Conservation (phyloP, 2,113 vertebrate genomes). For the Oceanites oceanicus region DNA sequence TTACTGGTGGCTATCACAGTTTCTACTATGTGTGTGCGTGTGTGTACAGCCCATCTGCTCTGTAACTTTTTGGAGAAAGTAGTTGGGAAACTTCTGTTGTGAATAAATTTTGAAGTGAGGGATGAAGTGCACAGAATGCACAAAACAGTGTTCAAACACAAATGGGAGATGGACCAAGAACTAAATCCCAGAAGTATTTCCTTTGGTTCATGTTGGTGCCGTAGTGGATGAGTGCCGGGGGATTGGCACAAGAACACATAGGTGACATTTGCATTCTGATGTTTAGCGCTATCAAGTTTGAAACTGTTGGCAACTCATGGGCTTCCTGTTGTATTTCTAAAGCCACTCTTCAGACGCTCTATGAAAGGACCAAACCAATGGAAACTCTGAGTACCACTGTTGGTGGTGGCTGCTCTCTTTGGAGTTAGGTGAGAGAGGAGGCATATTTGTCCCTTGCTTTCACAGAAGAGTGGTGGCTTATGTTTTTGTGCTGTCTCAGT, state of each 20-base stretch:
- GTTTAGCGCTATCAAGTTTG: background rate
- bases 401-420: background rate
- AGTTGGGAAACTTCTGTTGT: background rate
- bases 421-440: background rate
- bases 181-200: background rate
- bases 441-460: background rate
- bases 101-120: background rate
- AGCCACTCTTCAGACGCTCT: background rate
- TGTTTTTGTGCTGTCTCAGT: background rate
- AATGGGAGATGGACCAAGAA: background rate
- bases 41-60: background rate
- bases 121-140: background rate
- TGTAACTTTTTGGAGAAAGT: background rate
- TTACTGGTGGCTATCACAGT: background rate
- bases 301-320: background rate
- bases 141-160: background rate
- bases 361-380: background rate
- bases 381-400: fast-evolving
- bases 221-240: too few relatives aligned
- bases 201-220: background rate
- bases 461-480: background rate
- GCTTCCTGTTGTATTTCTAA: background rate
- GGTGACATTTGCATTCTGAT: background rate
- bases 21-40: fast-evolving
- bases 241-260: background rate